These are phyloP conservation scores for Macaria liturata DNA, from an alignment of 2,888 invertebrate genomes.

Conservation along the genomic window DNA sequence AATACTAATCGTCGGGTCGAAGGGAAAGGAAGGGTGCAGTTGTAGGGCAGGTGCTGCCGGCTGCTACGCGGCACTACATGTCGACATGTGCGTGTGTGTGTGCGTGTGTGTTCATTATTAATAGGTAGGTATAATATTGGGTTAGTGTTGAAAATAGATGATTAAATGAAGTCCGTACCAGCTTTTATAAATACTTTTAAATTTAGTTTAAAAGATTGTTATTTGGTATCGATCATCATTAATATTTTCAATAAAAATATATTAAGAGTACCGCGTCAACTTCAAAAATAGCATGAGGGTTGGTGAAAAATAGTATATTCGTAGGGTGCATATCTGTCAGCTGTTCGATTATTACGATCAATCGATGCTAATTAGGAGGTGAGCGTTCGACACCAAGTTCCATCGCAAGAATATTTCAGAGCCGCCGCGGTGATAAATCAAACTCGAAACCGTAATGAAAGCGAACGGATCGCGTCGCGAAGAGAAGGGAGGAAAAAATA, in stretches of 20 bases:
- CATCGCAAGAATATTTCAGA: slow-evolving; percentile 80
- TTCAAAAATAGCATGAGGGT: slow-evolving; percentile 2
- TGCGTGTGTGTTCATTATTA: no score
- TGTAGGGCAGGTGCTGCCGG: slow-evolving; percentile 47
- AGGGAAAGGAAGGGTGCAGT: slow-evolving; percentile 37
- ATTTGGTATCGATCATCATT: no score
- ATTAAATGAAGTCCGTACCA: no score
- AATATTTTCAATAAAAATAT: no score
- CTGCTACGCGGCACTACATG: slow-evolving; percentile 52
- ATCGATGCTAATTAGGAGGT: slow-evolving; percentile 79
- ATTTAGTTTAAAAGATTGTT: no score
- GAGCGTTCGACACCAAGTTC: slow-evolving; percentile 77
- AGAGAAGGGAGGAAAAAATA: slow-evolving; percentile 82
- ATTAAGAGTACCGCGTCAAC: slow-evolving; percentile 4
- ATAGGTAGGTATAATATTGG: no score
- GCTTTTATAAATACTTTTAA: no score
- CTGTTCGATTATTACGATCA: slow-evolving; percentile 56
- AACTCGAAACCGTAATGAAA: slow-evolving; percentile 84
- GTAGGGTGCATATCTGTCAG: slow-evolving; percentile 35
- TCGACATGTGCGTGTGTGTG: no score
- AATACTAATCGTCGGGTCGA: slow-evolving; percentile 63
- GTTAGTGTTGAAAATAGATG: no score
- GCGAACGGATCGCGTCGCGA: slow-evolving; percentile 83
- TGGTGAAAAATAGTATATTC: slow-evolving; percentile 8
- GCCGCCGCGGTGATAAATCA: slow-evolving; percentile 81